Evolutionary conservation across 2,113 vertebrate genomes (phyloP).

Genomic region (Odontophorus gujanensis): DNA sequence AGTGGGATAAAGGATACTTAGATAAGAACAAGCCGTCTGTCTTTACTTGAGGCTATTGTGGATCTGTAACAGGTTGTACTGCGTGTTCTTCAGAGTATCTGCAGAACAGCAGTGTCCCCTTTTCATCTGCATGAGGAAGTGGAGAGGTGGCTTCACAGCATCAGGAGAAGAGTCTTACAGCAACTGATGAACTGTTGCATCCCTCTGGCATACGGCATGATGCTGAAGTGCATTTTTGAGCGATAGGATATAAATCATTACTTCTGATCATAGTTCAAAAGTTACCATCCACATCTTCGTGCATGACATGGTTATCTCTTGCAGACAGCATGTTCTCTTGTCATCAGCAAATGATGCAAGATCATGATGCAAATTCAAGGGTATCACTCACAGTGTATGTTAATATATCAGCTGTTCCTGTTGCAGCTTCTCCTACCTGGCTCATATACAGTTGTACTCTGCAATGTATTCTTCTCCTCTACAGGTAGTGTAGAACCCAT

Average conservation of each 20-base stretch:
- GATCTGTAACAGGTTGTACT: background rate
- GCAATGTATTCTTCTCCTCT: background rate
- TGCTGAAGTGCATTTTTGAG: background rate
- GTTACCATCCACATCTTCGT: background rate
- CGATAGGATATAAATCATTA: fast-evolving
- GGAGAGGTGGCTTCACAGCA: background rate
- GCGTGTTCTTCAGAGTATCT: background rate
- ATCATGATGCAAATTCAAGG: background rate
- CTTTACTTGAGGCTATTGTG: background rate
- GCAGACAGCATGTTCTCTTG: background rate
- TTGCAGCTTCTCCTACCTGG: background rate
- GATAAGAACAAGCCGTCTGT: background rate
- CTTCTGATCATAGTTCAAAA: background rate
- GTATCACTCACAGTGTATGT: background rate
- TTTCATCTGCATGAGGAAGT: background rate
- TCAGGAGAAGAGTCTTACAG: background rate
- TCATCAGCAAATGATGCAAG: background rate
- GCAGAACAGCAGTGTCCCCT: background rate
- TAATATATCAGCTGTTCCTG: background rate
- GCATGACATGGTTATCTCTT: background rate
- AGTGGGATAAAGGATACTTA: background rate
- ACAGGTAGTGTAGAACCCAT: background rate
- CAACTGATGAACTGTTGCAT: background rate
- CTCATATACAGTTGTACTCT: background rate
- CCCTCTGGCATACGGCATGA: background rate